These are phyloP conservation scores for Phoxinus dragarum DNA, from an alignment of 2,797 vertebrate species.

Conservation along the genomic window DNA sequence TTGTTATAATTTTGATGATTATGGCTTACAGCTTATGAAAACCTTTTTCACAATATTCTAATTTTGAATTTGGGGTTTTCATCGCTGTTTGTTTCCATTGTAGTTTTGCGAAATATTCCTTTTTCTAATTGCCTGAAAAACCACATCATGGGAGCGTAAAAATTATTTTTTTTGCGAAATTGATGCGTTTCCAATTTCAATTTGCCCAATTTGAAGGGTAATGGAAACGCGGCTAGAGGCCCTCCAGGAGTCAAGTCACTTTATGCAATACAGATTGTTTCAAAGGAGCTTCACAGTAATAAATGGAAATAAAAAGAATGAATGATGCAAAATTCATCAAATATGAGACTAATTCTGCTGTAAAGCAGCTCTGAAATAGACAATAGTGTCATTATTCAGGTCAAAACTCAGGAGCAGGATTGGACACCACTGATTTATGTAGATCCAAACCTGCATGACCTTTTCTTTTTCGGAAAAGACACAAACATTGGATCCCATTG, in stretches of 20 bases:
- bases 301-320: background rate
- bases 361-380: background rate
- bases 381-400: background rate
- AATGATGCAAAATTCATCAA: background rate
- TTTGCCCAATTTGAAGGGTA: too few relatives aligned
- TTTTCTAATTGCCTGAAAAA: too few relatives aligned
- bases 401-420: background rate
- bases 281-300: background rate
- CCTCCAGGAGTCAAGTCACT: background rate
- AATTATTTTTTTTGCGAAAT: too few relatives aligned
- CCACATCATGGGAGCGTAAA: too few relatives aligned
- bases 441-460: background rate
- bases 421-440: background rate
- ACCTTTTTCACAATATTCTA: too few relatives aligned
- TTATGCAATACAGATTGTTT: background rate
- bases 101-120: too few relatives aligned
- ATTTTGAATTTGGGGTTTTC: too few relatives aligned
- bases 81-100: too few relatives aligned
- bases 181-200: too few relatives aligned
- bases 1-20: too few relatives aligned
- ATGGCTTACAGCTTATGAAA: too few relatives aligned
- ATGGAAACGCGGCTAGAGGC: too few relatives aligned
- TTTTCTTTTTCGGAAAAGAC: background rate
- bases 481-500: background rate
- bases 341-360: background rate